Percentiles rank a stretch among this genome's conserved stretches.
Evolutionary conservation across 2,113 vertebrate species (phyloP).

Genomic region (Australoheros scitulus): DNA sequence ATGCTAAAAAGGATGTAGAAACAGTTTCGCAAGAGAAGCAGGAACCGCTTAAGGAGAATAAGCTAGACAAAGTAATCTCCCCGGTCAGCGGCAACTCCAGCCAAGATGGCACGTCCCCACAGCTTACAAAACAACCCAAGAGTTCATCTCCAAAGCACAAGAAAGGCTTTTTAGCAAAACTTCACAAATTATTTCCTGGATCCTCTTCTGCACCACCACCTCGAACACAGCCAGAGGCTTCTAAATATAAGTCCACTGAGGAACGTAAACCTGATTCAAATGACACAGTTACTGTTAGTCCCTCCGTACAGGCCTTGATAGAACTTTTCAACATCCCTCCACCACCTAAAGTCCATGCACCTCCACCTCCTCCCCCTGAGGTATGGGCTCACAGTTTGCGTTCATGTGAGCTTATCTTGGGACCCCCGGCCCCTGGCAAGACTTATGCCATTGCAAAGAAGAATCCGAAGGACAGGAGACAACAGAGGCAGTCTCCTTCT

Average conservation of each 20-base stretch:
- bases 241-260: constrained; percentile 60
- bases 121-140: constrained; percentile 72
- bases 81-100: constrained; percentile 91
- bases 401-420: constrained; percentile 75
- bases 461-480: constrained; percentile 76
- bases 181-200: constrained; percentile 78
- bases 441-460: constrained; percentile 56
- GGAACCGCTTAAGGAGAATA: constrained; percentile 30
- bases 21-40: constrained; percentile 50
- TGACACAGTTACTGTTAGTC: constrained; percentile 20
- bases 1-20: constrained; percentile 59
- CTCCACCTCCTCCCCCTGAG: constrained; percentile 87
- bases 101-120: constrained; percentile 83
- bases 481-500: constrained; percentile 54
- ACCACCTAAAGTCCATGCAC: constrained; percentile 88
- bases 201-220: constrained; percentile 72
- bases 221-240: not conserved
- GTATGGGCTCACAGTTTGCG: constrained; percentile 79
- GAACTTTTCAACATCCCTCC: constrained; percentile 87
- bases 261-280: constrained; percentile 51
- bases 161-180: constrained; percentile 80
- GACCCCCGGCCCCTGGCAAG: constrained; percentile 56
- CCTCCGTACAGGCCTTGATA: constrained; percentile 68
- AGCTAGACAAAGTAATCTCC: constrained; percentile 79
- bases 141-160: constrained; percentile 75